Evolutionary conservation across 2,797 vertebrate genomes (phyloP).

Genomic region (Cyclura pinguis): DNA sequence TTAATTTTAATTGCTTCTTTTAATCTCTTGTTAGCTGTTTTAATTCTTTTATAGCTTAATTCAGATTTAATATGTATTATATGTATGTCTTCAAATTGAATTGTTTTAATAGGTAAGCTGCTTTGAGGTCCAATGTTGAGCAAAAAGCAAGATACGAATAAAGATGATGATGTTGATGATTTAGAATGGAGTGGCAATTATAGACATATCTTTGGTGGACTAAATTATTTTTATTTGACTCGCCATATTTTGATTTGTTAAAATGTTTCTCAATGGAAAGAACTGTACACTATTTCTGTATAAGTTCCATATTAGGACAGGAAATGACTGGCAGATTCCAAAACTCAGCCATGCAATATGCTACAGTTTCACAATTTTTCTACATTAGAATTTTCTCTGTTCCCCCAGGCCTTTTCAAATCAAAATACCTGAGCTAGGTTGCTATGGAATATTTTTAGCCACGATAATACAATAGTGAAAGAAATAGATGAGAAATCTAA

Average conservation of each 20-base stretch:
- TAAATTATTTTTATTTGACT: constrained; percentile 17
- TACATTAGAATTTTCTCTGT: constrained; percentile 28
- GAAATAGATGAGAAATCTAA: constrained; percentile 44
- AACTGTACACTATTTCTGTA: background rate
- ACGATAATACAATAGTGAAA: constrained; percentile 5
- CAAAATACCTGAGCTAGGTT: constrained; percentile 45
- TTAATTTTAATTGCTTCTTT: too few species aligned
- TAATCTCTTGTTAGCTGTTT: too few species aligned
- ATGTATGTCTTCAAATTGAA: too few species aligned
- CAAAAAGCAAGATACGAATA: too few species aligned
- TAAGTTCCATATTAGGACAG: constrained; percentile 24
- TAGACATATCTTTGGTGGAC: background rate
- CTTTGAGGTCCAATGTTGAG: too few species aligned
- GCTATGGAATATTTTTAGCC: constrained; percentile 41
- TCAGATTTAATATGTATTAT: too few species aligned
- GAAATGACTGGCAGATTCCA: background rate
- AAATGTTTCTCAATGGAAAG: background rate
- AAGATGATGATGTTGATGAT: background rate
- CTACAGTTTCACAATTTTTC: constrained; percentile 11
- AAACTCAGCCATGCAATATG: background rate
- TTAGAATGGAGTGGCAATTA: background rate
- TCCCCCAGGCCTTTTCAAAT: constrained; percentile 52
- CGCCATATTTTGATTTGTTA: background rate
- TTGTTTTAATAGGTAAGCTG: too few species aligned
- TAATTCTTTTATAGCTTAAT: too few species aligned